Conservation (phyloP, 1,140 invertebrate genomes). For the Bombus balteatus region DNA sequence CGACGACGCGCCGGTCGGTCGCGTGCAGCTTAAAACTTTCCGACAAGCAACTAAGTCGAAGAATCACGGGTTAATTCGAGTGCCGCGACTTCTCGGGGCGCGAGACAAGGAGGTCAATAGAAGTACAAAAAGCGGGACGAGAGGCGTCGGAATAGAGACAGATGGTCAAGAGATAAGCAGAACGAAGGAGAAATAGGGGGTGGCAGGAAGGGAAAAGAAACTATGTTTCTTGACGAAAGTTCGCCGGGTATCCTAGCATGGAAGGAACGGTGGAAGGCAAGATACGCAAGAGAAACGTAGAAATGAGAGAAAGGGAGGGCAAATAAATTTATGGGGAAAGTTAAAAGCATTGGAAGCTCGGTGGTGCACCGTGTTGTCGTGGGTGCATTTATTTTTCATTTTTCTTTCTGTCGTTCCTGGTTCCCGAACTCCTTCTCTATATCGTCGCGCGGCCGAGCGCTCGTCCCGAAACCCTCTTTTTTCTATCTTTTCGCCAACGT, state of each 20-base stretch:
- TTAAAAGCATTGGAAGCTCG: conserved; percentile 77
- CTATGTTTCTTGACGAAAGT: conserved; percentile 75
- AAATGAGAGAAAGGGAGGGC: background rate
- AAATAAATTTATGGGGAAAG: conserved; percentile 80
- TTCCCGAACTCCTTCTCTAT: conserved; percentile 11
- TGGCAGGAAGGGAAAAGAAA: conserved; percentile 7
- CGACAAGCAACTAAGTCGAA: background rate
- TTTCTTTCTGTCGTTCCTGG: conserved; percentile 49
- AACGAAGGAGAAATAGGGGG: conserved; percentile 20
- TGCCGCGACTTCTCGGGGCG: background rate
- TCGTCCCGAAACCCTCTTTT: conserved; percentile 21
- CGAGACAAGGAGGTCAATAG: conserved; percentile 13
- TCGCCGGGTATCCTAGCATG: conserved; percentile 55
- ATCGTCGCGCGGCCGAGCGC: background rate
- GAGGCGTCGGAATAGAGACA: conserved; percentile 33
- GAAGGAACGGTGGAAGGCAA: background rate
- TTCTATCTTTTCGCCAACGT: conserved; percentile 10
- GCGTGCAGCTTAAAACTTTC: background rate
- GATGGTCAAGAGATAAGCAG: conserved; percentile 51
- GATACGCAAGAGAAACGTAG: background rate
- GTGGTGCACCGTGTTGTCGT: conserved; percentile 66
- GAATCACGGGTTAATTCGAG: conserved; percentile 29
- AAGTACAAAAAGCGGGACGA: background rate
- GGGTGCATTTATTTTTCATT: conserved; percentile 70
- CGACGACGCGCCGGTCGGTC: background rate